A percentile compares a stretch with the other conserved stretches of the same genome.
phyloP scores from a whole-genome alignment of 2,888 invertebrate species.

The Nasonia oneida region DNA sequence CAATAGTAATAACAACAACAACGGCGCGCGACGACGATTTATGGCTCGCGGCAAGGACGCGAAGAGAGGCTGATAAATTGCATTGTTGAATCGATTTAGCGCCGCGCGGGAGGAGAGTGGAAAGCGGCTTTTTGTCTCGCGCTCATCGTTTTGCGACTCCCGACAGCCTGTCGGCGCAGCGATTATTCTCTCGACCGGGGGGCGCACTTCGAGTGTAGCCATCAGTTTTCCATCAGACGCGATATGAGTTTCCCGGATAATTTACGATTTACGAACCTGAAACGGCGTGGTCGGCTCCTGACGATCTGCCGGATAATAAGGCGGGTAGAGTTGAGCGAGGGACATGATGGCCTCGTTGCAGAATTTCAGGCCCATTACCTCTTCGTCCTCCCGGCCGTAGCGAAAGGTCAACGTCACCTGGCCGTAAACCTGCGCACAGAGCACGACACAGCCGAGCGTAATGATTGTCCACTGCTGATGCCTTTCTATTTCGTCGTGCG shows the following conservation, averaged over 20 bases:
- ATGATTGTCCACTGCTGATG: neutral
- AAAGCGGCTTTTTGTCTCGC: constrained; percentile 28
- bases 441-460: neutral
- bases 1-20: constrained; percentile 20
- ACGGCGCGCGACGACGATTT: constrained; percentile 26
- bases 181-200: constrained; percentile 15
- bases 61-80: constrained; percentile 40
- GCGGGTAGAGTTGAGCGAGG: constrained; percentile 91
- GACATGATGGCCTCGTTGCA: constrained; percentile 98
- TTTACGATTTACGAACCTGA: constrained; percentile 83
- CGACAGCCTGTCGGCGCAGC: constrained; percentile 8
- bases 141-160: constrained; percentile 26
- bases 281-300: constrained; percentile 84
- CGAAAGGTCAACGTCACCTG: constrained; percentile 96
- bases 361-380: constrained; percentile 98
- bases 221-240: constrained; percentile 1
- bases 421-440: constrained; percentile 83
- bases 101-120: constrained; percentile 24
- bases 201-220: neutral
- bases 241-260: neutral
- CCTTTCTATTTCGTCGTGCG: neutral
- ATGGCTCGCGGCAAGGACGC: neutral
- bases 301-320: constrained; percentile 79
- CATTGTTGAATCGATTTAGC: constrained; percentile 50
- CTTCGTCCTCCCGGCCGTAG: constrained; percentile 98